phyloP scores from a whole-genome alignment of 1,140 invertebrate genomes.

The Brachionus rubens region DNA sequence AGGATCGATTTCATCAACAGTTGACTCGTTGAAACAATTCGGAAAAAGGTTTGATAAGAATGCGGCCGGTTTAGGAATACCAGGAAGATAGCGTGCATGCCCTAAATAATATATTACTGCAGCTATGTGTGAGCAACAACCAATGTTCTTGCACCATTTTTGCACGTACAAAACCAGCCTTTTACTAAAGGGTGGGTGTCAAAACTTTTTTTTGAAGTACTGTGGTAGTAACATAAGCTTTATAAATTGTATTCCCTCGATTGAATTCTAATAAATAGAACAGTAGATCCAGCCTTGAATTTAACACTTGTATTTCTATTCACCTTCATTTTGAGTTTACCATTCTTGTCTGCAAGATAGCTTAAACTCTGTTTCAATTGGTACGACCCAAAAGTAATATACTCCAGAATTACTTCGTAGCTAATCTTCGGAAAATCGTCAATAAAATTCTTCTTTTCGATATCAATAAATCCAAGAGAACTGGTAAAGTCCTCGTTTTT shows the following conservation, averaged over 20 bases:
- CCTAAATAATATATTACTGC: neutral
- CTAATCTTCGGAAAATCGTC: no score
- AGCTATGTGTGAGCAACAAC: neutral
- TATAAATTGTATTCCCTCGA: neutral
- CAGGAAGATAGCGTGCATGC: neutral
- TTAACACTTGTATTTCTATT: neutral
- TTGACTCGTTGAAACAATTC: neutral
- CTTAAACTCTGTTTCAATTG: conserved; percentile 7
- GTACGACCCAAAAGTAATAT: neutral
- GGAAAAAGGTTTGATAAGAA: neutral
- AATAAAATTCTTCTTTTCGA: no score
- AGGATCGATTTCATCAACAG: neutral
- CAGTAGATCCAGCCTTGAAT: neutral
- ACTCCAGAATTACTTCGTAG: no score
- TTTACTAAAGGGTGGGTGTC: no score
- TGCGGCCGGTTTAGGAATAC: neutral
- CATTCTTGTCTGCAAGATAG: neutral
- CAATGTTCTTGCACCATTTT: neutral
- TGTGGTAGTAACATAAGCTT: neutral
- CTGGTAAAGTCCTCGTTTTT: no score
- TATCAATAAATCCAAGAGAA: no score
- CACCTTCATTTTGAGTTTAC: neutral
- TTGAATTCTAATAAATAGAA: conserved; percentile 3
- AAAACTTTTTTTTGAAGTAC: neutral
- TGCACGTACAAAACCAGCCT: neutral